phyloP scores from a whole-genome alignment of 1,140 invertebrate genomes.

The Helicoverpa zea region DNA sequence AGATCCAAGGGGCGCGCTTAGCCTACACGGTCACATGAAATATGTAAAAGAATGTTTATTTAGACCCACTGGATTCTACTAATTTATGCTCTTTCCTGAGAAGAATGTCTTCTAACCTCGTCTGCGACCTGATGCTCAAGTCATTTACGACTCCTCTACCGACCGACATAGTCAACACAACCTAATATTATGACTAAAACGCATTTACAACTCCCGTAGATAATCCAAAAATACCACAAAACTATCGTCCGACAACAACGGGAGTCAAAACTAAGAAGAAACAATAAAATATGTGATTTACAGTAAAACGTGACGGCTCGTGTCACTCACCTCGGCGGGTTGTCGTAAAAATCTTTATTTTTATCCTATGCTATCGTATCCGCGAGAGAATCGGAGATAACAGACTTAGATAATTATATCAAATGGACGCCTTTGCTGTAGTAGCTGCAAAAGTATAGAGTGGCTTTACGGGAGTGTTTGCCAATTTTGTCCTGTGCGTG shows the following conservation, averaged over 20 bases:
- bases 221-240: constrained; percentile 37
- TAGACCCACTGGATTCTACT: no score
- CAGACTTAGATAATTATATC: not conserved
- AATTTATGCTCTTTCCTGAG: no score
- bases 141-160: not conserved
- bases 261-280: constrained; percentile 42
- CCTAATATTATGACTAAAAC: constrained; percentile 22
- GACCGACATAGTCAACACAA: not conserved
- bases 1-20: no score
- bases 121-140: no score
- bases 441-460: no score
- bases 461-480: no score
- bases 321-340: constrained; percentile 38
- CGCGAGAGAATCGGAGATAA: constrained; percentile 8
- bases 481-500: no score
- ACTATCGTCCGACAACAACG: not conserved
- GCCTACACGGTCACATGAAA: no score
- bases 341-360: constrained; percentile 48
- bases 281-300: constrained; percentile 49
- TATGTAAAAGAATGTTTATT: no score
- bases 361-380: constrained; percentile 30
- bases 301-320: not conserved
- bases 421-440: no score
- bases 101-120: no score
- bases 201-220: constrained; percentile 12